A percentile compares a stretch with the other conserved stretches of the same genome.
Evolutionary conservation across 2,888 invertebrate genomes (phyloP).

Genomic region (Tricholauxania praeusta): DNA sequence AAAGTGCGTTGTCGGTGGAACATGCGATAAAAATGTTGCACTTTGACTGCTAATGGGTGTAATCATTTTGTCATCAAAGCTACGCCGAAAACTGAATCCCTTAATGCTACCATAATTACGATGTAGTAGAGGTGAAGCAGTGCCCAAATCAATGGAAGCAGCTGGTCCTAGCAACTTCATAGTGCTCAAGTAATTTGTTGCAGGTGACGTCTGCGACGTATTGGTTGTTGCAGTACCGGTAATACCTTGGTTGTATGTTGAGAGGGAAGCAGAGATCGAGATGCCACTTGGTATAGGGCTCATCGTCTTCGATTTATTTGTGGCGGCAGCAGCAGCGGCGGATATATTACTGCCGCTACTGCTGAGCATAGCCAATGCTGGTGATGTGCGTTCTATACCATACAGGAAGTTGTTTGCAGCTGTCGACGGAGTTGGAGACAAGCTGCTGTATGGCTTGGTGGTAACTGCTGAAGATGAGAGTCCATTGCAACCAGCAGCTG

Average conservation of each 20-base stretch:
- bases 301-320: conserved; percentile 50
- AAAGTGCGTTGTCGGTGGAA: conserved; percentile 52
- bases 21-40: conserved; percentile 22
- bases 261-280: conserved; percentile 44
- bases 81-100: conserved; percentile 64
- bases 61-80: conserved; percentile 66
- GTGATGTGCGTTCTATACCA: conserved; percentile 56
- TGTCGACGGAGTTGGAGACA: conserved; percentile 44
- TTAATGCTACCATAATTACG: conserved; percentile 62
- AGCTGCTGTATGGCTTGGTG: conserved; percentile 41
- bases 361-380: conserved; percentile 57
- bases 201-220: conserved; percentile 20
- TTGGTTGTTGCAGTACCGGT: conserved; percentile 12
- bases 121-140: conserved; percentile 60
- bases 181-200: conserved; percentile 56
- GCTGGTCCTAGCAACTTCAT: conserved; percentile 61
- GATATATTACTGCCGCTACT: conserved; percentile 40
- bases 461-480: conserved; percentile 41
- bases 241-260: conserved; percentile 42
- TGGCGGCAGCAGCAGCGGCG: conserved; percentile 31
- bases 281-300: conserved; percentile 54
- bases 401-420: conserved; percentile 40
- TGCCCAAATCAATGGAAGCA: conserved; percentile 61
- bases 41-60: conserved; percentile 44
- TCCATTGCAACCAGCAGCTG: conserved; percentile 48